Evolutionary conservation across 2,113 vertebrate species (phyloP), one percentile per base, ranked within the genome.

Genomic region (Pitta sordida): DNA sequence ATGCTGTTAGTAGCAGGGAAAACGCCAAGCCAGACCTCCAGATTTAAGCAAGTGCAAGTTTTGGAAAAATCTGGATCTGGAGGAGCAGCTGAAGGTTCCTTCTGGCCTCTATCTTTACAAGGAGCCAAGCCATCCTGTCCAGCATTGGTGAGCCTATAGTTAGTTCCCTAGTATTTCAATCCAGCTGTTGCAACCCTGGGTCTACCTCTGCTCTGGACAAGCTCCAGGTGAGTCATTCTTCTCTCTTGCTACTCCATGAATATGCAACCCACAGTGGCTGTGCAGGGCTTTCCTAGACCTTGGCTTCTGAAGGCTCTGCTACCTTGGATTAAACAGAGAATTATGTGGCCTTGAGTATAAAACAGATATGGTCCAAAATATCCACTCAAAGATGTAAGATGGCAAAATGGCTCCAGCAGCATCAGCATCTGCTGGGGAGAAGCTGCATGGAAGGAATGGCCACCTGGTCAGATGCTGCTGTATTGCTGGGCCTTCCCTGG

Each of bases 191-290:
- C 37, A 75, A n/a, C 23, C 13, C 51, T 51, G 46, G 20, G 27
- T 52, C 37, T 29, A 83, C 49, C 43, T 78, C 0, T 0, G 8
- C 20, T 56, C 26, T 0, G 0, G 21, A 43, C 23, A n/a, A 63
- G n/a, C 16, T 93, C 21, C 32, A 37, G 41, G 19, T 4, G 24
- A 49, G 36, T 53, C 3, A 3, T 62, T 79, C 39, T 49, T 32
- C 22, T 74, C n/a, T 83, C 74, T 51, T 8, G 5, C 30, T 90
- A 30, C 43, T 82, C 34, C 0, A 0, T 15, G 26, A 86, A 52
- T 9, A 21, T 6, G 22, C 49, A 83, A 32, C 30, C 62, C 43
- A 51, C 26, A 74, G 34, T 15, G 37, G 9, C 10, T 56, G 26
- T 41, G 10, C 52, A 30, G 29, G 29, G 7, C 43, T 67, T 63